phyloP scores from a whole-genome alignment of 2,113 vertebrate species.

The Stictonetta naevosa region DNA sequence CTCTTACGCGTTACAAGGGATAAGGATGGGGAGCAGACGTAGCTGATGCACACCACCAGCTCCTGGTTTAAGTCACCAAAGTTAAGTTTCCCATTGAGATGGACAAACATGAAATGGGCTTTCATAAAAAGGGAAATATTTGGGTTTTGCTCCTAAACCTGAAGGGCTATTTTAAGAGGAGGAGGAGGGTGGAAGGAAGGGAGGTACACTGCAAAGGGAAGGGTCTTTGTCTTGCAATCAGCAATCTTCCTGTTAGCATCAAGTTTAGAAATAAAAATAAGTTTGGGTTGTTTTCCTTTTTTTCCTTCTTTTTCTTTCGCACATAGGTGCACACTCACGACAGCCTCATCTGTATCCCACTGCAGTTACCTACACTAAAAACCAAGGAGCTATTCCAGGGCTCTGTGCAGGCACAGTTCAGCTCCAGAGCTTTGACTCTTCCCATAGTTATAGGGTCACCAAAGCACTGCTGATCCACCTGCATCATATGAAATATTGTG shows the following conservation, averaged over 20 bases:
- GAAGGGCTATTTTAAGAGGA: constrained; percentile 43
- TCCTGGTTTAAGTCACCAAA: background rate
- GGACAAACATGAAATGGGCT: background rate
- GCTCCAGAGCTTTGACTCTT: background rate
- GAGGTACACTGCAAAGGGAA: constrained; percentile 39
- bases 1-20: background rate
- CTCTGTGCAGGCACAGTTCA: background rate
- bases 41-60: background rate
- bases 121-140: background rate
- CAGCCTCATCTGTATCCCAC: background rate
- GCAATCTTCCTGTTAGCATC: constrained; percentile 57
- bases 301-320: background rate
- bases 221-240: constrained; percentile 60
- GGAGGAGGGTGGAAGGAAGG: constrained; percentile 63
- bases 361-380: background rate
- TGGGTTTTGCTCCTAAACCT: background rate
- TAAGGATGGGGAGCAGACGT: accelerated
- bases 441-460: background rate
- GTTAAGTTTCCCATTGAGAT: background rate
- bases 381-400: background rate
- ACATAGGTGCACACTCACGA: background rate
- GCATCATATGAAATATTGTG: background rate
- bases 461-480: background rate
- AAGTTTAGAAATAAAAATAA: background rate
- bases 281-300: no score